Conservation (phyloP, 2,113 vertebrate species). For the Uria lomvia region DNA sequence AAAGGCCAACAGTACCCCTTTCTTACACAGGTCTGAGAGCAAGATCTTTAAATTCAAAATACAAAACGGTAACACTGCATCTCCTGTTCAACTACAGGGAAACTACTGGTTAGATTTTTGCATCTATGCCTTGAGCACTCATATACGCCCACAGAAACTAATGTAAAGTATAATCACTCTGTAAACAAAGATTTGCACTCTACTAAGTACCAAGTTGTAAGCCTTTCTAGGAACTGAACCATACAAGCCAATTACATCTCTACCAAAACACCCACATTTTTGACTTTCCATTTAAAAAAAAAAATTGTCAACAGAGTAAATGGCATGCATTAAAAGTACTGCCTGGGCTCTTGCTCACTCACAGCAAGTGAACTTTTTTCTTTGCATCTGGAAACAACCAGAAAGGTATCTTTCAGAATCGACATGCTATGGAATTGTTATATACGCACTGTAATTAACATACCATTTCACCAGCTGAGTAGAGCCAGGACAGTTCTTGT, state of each 20-base stretch:
- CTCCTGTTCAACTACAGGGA: not conserved
- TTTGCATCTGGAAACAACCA: not conserved
- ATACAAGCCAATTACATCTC: not conserved
- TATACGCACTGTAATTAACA: not conserved
- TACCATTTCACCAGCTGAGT: constrained; percentile 91
- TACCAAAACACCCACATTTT: not conserved
- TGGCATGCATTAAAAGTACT: not conserved
- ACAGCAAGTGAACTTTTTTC: not conserved
- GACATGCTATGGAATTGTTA: rapidly evolving
- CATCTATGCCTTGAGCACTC: not conserved
- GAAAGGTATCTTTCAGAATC: not conserved
- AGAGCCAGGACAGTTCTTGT: constrained; percentile 86
- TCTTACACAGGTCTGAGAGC: not conserved
- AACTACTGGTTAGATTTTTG: not conserved
- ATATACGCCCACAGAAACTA: not conserved
- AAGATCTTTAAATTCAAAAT: not conserved
- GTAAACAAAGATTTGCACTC: not conserved
- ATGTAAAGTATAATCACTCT: rapidly evolving
- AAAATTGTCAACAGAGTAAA: not conserved
- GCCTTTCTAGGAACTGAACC: not conserved
- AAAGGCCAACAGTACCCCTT: not conserved
- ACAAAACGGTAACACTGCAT: not conserved
- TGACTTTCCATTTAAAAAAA: not conserved
- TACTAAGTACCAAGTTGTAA: not conserved
- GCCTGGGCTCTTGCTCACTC: not conserved